Evolutionary conservation across 1,140 invertebrate species (phyloP).

Genomic region (Panagrolaimus sp.): DNA sequence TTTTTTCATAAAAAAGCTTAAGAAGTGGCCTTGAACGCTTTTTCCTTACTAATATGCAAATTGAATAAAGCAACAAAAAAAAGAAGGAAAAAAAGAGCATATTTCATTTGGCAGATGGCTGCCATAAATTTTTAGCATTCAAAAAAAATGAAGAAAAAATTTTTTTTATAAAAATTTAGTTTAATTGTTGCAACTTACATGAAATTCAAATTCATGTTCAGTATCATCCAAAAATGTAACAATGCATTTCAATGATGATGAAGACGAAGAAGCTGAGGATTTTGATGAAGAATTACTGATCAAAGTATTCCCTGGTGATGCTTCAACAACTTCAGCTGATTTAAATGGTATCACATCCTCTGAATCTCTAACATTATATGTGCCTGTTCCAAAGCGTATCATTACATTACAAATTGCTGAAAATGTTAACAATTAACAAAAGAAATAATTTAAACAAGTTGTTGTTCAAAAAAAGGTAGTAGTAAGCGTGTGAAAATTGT

Average conservation of each 20-base stretch:
- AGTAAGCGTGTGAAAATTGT: no score
- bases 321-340: slow-evolving; percentile 3
- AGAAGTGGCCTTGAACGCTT: no score
- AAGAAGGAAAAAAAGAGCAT: background rate
- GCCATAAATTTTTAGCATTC: background rate
- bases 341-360: slow-evolving; percentile 23
- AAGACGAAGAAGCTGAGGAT: background rate
- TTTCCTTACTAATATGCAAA: slow-evolving; percentile 5
- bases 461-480: no score
- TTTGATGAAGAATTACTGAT: background rate
- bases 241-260: slow-evolving; percentile 63
- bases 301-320: background rate
- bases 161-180: slow-evolving; percentile 15
- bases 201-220: slow-evolving; percentile 83
- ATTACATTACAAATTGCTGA: background rate
- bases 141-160: slow-evolving; percentile 1
- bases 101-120: slow-evolving; percentile 7
- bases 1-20: no score
- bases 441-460: no score
- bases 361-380: slow-evolving; percentile 48
- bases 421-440: no score
- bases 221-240: slow-evolving; percentile 87
- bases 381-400: slow-evolving; percentile 48
- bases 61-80: slow-evolving; percentile 11
- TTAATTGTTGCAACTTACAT: slow-evolving; percentile 66